Conservation (phyloP, 2,888 invertebrate species). For the Oscheius sp. region DNA sequence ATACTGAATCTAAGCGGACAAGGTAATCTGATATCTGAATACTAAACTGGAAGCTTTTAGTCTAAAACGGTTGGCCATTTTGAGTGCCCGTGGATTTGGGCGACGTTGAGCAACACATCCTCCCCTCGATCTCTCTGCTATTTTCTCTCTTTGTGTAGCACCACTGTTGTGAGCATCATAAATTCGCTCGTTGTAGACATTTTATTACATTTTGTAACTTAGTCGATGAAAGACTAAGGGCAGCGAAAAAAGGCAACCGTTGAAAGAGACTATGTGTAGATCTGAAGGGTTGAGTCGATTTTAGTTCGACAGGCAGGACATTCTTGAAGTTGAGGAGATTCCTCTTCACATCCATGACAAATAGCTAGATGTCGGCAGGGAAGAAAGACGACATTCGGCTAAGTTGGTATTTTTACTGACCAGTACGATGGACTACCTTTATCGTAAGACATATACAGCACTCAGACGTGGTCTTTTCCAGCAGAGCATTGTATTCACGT, state of each 20-base stretch:
- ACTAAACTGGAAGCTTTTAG: background rate
- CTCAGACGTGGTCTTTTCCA: conserved; percentile 43
- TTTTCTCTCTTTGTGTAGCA: background rate
- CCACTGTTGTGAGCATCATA: conserved; percentile 24
- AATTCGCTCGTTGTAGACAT: conserved; percentile 12
- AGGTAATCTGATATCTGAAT: conserved; percentile 3
- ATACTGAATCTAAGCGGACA: conserved; percentile 20
- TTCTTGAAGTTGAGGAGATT: conserved; percentile 37
- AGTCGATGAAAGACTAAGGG: conserved; percentile 27
- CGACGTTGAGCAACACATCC: conserved; percentile 3
- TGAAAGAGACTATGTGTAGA: conserved; percentile 24
- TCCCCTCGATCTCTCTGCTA: background rate
- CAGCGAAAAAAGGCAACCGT: background rate
- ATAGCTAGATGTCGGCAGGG: conserved; percentile 50
- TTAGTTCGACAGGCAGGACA: conserved; percentile 49
- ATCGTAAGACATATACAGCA: conserved; percentile 50
- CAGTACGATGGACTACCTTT: conserved; percentile 26
- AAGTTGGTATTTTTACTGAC: background rate
- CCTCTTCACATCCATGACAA: conserved; percentile 43
- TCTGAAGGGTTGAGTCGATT: conserved; percentile 21
- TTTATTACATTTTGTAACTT: conserved; percentile 17
- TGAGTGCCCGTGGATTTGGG: conserved; percentile 28
- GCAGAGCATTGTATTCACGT: conserved; percentile 40
- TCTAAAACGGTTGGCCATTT: conserved; percentile 25
- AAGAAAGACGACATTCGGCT: conserved; percentile 50